Percentiles rank a stretch among this genome's conserved stretches.
These are phyloP conservation scores for Cyclargus thomasi DNA, from an alignment of 1,140 invertebrate genomes.

Conservation along the genomic window DNA sequence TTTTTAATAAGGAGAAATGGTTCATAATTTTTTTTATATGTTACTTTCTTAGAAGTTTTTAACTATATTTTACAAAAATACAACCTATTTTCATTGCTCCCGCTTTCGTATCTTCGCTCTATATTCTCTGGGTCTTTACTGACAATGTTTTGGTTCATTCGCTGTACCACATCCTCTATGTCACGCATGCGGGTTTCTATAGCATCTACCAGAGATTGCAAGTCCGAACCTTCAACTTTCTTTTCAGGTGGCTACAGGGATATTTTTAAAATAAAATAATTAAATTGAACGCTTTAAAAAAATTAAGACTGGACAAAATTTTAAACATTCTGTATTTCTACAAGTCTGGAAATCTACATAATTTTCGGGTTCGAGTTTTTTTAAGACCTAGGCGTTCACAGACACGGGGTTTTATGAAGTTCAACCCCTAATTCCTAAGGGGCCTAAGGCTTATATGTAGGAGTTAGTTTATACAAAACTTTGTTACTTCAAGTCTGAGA, in stretches of 20 bases:
- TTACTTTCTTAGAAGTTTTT: too few relatives aligned
- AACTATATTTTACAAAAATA: neutral
- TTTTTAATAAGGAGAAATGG: too few relatives aligned
- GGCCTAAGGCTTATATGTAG: too few relatives aligned
- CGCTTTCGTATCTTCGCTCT: neutral
- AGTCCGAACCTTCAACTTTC: slow-evolving; percentile 35
- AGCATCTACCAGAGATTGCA: slow-evolving; percentile 52
- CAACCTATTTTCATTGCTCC: slow-evolving; percentile 35
- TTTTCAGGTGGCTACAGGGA: slow-evolving; percentile 28
- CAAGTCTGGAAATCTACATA: too few relatives aligned
- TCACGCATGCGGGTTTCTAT: slow-evolving; percentile 56
- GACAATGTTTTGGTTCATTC: slow-evolving; percentile 54
- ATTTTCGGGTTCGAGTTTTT: too few relatives aligned
- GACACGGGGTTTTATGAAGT: too few relatives aligned
- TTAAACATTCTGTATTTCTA: neutral
- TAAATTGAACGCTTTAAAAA: neutral
- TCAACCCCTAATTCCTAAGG: too few relatives aligned
- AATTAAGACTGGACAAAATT: too few relatives aligned
- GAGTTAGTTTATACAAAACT: too few relatives aligned
- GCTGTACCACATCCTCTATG: slow-evolving; percentile 51
- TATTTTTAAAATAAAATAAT: neutral
- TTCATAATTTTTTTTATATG: too few relatives aligned
- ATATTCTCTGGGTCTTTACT: slow-evolving; percentile 22
- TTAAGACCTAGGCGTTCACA: too few relatives aligned
- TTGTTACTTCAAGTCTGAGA: too few relatives aligned